Conservation (phyloP, 1,140 invertebrate species). For the Aleiodes sp. region DNA sequence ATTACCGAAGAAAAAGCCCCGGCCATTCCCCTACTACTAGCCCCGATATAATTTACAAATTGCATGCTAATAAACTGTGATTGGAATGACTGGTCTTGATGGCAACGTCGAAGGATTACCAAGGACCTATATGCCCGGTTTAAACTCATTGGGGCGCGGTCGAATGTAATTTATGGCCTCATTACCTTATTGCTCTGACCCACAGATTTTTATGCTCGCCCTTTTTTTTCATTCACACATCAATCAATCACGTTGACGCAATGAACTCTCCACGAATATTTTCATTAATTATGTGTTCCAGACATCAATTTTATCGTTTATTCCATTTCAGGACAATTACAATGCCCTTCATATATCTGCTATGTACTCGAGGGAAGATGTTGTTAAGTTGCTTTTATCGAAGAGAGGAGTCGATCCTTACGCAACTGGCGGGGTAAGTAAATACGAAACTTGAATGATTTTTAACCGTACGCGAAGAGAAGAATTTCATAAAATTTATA, state of each 20-base stretch:
- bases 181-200: slow-evolving; percentile 40
- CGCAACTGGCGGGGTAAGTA: slow-evolving; percentile 89
- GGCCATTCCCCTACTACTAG: slow-evolving; percentile 44
- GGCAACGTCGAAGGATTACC: neutral
- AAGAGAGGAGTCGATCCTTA: slow-evolving; percentile 92
- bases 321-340: slow-evolving; percentile 83
- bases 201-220: neutral
- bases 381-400: slow-evolving; percentile 87
- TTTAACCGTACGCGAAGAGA: too few species aligned
- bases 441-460: neutral
- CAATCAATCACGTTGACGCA: neutral
- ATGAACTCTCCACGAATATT: too few species aligned
- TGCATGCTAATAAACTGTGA: slow-evolving; percentile 57
- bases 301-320: neutral
- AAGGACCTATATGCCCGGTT: slow-evolving; percentile 24
- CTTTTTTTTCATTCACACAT: too few species aligned
- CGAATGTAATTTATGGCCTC: slow-evolving; percentile 41
- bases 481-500: neutral
- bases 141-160: slow-evolving; percentile 49
- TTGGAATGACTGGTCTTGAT: slow-evolving; percentile 46
- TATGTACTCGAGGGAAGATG: slow-evolving; percentile 93
- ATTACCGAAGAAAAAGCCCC: neutral
- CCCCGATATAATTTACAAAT: slow-evolving; percentile 60
- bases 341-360: slow-evolving; percentile 93
- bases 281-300: neutral